Percentiles rank a stretch among this genome's conserved stretches.
phyloP scores from a whole-genome alignment of 2,113 vertebrate species.

The Corythornis madagascariensis region DNA sequence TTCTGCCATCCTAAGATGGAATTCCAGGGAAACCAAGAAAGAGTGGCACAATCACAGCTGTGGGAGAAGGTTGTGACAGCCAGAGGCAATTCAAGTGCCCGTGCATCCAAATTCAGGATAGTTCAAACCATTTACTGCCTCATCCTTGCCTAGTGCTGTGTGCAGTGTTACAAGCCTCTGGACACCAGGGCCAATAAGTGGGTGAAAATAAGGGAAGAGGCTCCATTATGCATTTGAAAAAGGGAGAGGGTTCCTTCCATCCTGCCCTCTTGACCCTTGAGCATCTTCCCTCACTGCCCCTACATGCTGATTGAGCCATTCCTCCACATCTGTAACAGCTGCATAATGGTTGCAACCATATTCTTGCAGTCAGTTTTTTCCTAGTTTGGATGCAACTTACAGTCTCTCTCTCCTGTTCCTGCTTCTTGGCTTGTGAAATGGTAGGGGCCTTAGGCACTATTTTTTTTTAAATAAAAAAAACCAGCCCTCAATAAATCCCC shows the following conservation, averaged over 20 bases:
- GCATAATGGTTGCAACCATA: background rate
- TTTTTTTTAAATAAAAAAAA: background rate
- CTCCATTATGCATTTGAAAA: background rate
- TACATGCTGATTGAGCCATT: rapidly evolving
- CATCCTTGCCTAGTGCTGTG: background rate
- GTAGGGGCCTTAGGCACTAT: slow-evolving; percentile 37
- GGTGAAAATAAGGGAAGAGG: background rate
- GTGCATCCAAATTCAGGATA: background rate
- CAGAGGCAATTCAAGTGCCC: background rate
- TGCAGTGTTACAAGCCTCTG: background rate
- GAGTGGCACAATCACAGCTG: background rate
- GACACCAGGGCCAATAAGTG: background rate
- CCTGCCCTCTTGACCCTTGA: background rate
- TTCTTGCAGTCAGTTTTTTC: background rate
- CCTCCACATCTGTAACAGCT: background rate
- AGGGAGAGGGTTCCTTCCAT: background rate
- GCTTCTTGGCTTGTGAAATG: slow-evolving; percentile 14
- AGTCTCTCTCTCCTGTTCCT: background rate
- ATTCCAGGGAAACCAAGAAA: background rate
- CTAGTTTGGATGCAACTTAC: background rate
- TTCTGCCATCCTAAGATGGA: background rate
- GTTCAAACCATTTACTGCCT: background rate
- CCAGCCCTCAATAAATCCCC: slow-evolving; percentile 23
- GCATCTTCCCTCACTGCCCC: background rate
- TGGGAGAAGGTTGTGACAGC: background rate